Conservation (phyloP, 1,140 invertebrate genomes). For the Drosophila virilis region DNA sequence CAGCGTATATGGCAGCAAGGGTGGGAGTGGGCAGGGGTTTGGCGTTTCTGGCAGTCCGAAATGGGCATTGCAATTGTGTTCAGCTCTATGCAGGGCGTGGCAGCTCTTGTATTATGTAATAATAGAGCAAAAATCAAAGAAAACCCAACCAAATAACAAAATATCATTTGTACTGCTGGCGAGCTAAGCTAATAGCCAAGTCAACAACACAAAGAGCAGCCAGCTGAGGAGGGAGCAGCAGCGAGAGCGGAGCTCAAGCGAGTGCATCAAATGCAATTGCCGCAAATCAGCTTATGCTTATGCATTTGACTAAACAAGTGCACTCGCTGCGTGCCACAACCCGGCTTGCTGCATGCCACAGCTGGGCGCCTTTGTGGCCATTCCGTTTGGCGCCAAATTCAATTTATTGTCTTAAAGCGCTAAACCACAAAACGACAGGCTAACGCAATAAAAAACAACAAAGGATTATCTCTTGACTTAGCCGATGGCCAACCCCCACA, state of each 20-base stretch:
- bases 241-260: neutral
- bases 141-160: constrained; percentile 39
- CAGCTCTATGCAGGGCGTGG: neutral
- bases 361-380: constrained; percentile 33
- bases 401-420: constrained; percentile 79
- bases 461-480: constrained; percentile 67
- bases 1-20: constrained; percentile 23
- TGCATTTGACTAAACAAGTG: constrained; percentile 72
- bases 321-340: constrained; percentile 13
- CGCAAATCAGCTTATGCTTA: constrained; percentile 58
- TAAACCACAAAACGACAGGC: constrained; percentile 54
- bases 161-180: constrained; percentile 41
- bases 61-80: neutral
- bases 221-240: constrained; percentile 6
- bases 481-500: constrained; percentile 18
- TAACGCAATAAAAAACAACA: constrained; percentile 74
- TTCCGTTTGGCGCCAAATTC: constrained; percentile 63
- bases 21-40: neutral
- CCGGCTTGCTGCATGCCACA: constrained; percentile 22
- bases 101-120: constrained; percentile 62
- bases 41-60: neutral
- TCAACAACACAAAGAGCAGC: constrained; percentile 29
- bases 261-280: constrained; percentile 50
- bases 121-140: constrained; percentile 42
- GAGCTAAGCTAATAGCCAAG: constrained; percentile 69